Conservation (phyloP, 2,797 vertebrate species). For the Carapus acus region DNA sequence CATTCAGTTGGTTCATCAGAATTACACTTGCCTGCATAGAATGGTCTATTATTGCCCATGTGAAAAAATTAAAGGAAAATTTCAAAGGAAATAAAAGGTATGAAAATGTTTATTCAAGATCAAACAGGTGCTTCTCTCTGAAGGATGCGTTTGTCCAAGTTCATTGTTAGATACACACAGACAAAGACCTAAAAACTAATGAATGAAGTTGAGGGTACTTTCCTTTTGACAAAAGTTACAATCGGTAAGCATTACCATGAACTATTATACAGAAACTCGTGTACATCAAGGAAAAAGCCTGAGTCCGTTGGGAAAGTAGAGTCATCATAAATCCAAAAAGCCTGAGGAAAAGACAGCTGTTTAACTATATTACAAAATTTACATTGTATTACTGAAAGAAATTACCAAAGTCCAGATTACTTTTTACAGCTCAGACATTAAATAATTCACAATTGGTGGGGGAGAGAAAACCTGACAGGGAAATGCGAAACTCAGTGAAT, state of each 20-base stretch:
- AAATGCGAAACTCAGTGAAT: conserved; percentile 91
- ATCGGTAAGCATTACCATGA: conserved; percentile 80
- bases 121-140: conserved; percentile 60
- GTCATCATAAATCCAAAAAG: conserved; percentile 67
- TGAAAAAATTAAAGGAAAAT: conserved; percentile 65
- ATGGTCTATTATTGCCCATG: conserved; percentile 93
- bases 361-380: conserved; percentile 97
- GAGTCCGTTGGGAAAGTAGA: conserved; percentile 55
- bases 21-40: conserved; percentile 98
- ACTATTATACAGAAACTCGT: conserved; percentile 77
- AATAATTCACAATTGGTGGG: conserved; percentile 92
- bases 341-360: conserved; percentile 91
- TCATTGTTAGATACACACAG: conserved; percentile 65
- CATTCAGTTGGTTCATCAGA: conserved; percentile 79
- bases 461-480: conserved; percentile 74
- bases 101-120: conserved; percentile 49
- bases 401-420: conserved; percentile 69
- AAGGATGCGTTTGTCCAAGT: conserved; percentile 61
- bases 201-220: conserved; percentile 67
- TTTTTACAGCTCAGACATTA: conserved; percentile 89
- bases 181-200: conserved; percentile 52
- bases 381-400: conserved; percentile 81
- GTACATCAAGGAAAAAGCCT: conserved; percentile 84
- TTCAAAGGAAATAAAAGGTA: conserved; percentile 56
- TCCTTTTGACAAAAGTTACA: conserved; percentile 84